Evolutionary conservation across 2,797 vertebrate species (phyloP).

Genomic region (Notolepis coatsorum): DNA sequence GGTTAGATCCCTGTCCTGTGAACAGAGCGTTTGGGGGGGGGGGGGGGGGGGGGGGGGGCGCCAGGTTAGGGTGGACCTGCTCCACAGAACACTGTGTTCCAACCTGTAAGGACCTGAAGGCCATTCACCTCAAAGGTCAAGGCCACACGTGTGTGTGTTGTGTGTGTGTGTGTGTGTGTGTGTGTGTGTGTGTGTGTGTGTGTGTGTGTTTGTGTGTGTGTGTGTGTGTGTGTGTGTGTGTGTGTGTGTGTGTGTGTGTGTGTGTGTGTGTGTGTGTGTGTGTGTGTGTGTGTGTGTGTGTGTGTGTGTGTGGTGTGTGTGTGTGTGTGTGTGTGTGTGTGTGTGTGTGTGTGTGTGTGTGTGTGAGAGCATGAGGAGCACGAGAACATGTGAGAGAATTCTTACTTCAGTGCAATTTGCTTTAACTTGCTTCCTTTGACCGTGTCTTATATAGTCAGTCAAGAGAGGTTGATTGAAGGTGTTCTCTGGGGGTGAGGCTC

Average conservation of each 20-base stretch:
- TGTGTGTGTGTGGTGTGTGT: too few relatives aligned
- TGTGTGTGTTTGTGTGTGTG: neutral
- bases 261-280: neutral
- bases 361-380: too few relatives aligned
- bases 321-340: neutral
- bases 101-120: conserved; percentile 25
- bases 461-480: too few relatives aligned
- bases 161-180: neutral
- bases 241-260: neutral
- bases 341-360: neutral
- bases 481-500: too few relatives aligned
- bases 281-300: neutral
- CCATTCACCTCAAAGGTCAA: conserved; percentile 47
- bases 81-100: neutral
- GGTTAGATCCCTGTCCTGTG: too few relatives aligned
- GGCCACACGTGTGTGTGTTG: conserved; percentile 2
- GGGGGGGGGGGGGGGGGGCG: neutral
- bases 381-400: too few relatives aligned
- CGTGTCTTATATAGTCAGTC: too few relatives aligned
- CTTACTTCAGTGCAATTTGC: neutral
- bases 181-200: conserved; percentile 1
- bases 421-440: neutral
- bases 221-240: neutral
- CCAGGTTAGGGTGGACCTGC: neutral
- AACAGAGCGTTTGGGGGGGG: too few relatives aligned